Evolutionary conservation across 2,797 vertebrate genomes (phyloP), one percentile per base, ranked within the genome.

Genomic region (Pangasius mekongensis): DNA sequence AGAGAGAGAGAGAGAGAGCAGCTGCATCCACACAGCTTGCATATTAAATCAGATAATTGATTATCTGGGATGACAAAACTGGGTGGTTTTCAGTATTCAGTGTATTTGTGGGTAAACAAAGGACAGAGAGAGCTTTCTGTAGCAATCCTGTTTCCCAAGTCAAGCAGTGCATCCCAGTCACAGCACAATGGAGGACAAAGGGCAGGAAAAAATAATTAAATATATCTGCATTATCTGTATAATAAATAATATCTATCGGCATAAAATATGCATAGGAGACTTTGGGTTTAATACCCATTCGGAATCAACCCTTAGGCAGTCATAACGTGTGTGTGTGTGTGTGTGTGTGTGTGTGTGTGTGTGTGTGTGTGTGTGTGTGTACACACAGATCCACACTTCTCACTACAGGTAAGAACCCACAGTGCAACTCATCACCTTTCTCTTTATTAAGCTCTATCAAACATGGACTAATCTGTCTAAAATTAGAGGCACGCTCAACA

Each of bases 371-470:
- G 71, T 30, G 33, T 71, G 60, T 36, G 39, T 56, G 84, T 0
- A 3, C 9, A 0, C 52, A 56, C 3, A 13, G 30, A 13, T 6
- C 33, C n/a, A 30, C 60, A 54, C 56, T 87, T 54, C 36, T 47
- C 7, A 82, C 85, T 30, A 54, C 87, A 92, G 90, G 89, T 91
- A 89, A 92, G 76, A 64, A 66, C 67, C 87, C 52, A 22, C 62
- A 64, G 82, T 90, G 86, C 85, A 87, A 86, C 89, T 88, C 92
- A 89, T 91, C 91, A 90, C 86, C 76, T 60, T 88, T 92, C 93
- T 93, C 94, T 95, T 94, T 94, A 96, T 95, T 95, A 95, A 94
- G 94, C 92, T 85, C 94, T 94, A 95, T 96, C 95, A 95, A 94
- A 94, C 94, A 92, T 87, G 89, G 92, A 93, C 94, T 96, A 95